phyloP scores from a whole-genome alignment of 2,888 invertebrate species.

The Cheilosia pagana region DNA sequence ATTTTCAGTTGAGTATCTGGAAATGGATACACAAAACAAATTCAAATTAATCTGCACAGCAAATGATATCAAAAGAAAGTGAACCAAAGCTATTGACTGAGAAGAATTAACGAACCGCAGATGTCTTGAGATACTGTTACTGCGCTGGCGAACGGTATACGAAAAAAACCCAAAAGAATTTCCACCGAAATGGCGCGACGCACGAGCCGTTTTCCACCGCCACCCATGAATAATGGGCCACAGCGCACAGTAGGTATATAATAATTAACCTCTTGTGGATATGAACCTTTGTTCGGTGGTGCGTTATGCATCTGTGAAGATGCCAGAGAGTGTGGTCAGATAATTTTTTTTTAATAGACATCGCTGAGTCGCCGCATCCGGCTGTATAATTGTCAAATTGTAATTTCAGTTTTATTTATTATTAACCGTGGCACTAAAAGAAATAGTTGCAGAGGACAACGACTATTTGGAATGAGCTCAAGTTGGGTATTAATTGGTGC shows the following conservation, averaged over 20 bases:
- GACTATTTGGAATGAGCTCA: slow-evolving; percentile 23
- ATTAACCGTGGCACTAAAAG: not conserved
- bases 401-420: not conserved
- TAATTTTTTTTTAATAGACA: slow-evolving; percentile 1
- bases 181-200: not conserved
- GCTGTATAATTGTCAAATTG: slow-evolving; percentile 2
- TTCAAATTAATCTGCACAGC: slow-evolving; percentile 10
- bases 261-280: slow-evolving; percentile 45
- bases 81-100: slow-evolving; percentile 47
- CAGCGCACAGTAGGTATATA: slow-evolving; percentile 2
- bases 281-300: slow-evolving; percentile 25
- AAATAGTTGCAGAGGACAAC: slow-evolving; percentile 17
- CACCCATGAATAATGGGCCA: slow-evolving; percentile 42
- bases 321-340: slow-evolving; percentile 38
- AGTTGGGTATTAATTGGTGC: not conserved
- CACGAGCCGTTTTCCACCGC: slow-evolving; percentile 6
- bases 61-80: slow-evolving; percentile 40
- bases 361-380: slow-evolving; percentile 17
- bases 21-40: slow-evolving; percentile 26
- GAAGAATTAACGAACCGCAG: slow-evolving; percentile 68
- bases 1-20: slow-evolving; percentile 68
- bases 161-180: slow-evolving; percentile 23
- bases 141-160: slow-evolving; percentile 1
- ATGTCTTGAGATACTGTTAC: slow-evolving; percentile 37
- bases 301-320: slow-evolving; percentile 48